Base-by-base conservation (phyloP, 2,113 vertebrate genomes). In the Microtus ochrogaster region DNA sequence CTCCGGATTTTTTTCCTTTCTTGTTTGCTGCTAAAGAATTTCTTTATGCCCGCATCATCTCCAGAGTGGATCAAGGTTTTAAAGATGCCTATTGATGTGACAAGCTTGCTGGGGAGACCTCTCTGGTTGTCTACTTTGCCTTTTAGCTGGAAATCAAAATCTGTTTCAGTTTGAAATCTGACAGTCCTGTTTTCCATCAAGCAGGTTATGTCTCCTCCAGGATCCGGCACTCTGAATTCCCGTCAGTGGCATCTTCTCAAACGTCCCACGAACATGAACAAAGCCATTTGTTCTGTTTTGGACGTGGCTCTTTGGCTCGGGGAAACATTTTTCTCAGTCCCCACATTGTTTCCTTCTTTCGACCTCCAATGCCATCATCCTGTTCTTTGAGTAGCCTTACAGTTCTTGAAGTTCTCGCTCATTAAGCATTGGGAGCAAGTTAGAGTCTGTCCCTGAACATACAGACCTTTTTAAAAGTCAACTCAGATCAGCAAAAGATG, bases 1-100 rank as follows among this genome's bases (percentile, higher is more conserved):
- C 55, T 78, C 63, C 73, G 44, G 41, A 86, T 81, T 94, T 96
- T 95, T 94, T 95, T 94, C 52, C 58, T 90, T 94, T 95, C 61
- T 90, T 41, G 47, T 97, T 96, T 89, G 33, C 73, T 33, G 77
- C 33, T 52, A 44, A 89, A 70, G 72, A 86, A 73, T 94, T 94
- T 93, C 77, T 96, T 96, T 86, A 87, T 30, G 41, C 87, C 85
- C 26, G 19, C 72, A 73, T 92, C 58, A 65, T 61, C 47, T 83
- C 49, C 47, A 16, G n/a, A 65, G 55, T 76, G n/a, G 24, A 90
- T 72, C 68, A 87, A 94, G 61, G 68, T 74, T 91, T 97, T 47
- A 92, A 91, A 96, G 39, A 24, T 81, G 55, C 72, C 65, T 91
- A 52, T 86, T 86, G 85, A 44, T 84, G 94, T 84, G 81, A 66